These are phyloP conservation scores for Rhagoletis pomonella DNA, from an alignment of 1,140 invertebrate species.

Conservation along the genomic window DNA sequence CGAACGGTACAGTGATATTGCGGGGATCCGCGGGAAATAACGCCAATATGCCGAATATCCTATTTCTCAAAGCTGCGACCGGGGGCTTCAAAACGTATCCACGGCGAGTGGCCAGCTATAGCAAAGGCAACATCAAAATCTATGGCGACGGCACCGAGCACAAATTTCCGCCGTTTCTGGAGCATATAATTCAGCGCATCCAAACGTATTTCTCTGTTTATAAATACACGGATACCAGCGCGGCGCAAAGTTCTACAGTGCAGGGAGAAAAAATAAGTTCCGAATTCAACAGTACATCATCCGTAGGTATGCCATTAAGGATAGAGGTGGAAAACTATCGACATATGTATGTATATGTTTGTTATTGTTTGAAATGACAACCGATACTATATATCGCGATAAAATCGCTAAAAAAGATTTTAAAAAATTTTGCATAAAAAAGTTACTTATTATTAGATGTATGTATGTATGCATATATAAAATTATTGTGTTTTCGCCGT, in stretches of 20 bases:
- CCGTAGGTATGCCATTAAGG: no score
- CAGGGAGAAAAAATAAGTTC: constrained; percentile 17
- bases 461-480: no score
- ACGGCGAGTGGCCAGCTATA: neutral
- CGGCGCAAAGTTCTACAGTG: constrained; percentile 61
- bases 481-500: no score
- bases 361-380: no score
- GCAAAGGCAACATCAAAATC: constrained; percentile 62
- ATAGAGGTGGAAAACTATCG: no score
- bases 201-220: constrained; percentile 78
- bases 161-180: constrained; percentile 79
- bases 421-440: no score
- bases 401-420: no score
- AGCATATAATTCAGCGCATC: constrained; percentile 79
- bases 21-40: constrained; percentile 55
- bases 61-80: constrained; percentile 59
- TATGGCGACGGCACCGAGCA: constrained; percentile 73
- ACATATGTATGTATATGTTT: no score
- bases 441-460: no score
- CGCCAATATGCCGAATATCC: constrained; percentile 60
- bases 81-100: constrained; percentile 60
- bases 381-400: no score
- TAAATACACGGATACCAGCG: constrained; percentile 75
- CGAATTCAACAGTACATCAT: neutral
- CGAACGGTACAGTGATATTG: constrained; percentile 66